These are phyloP conservation scores for Pristiophorus japonicus DNA, from an alignment of 2,113 vertebrate genomes.

Conservation along the genomic window DNA sequence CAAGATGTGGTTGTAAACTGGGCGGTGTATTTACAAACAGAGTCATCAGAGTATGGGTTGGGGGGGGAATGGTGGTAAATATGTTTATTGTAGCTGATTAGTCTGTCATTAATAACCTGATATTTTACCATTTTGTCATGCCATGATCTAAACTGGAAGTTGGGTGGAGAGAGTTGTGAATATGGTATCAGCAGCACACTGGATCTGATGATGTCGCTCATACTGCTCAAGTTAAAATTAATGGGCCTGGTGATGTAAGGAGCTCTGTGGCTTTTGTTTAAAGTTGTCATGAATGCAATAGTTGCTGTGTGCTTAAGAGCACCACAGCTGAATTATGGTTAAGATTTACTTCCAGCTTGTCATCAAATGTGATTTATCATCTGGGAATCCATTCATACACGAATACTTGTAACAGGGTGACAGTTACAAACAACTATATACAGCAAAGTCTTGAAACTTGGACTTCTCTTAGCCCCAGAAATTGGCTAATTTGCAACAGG, in stretches of 20 bases:
- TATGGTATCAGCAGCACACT: neutral
- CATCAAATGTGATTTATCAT: slow-evolving; percentile 20
- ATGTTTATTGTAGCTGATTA: neutral
- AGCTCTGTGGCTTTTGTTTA: neutral
- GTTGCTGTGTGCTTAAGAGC: neutral
- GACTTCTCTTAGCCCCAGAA: neutral
- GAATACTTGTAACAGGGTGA: neutral
- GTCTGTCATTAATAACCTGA: neutral
- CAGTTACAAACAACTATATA: neutral
- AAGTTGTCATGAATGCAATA: neutral
- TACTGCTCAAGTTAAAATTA: neutral
- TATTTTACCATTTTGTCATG: neutral
- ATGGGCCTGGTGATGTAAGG: neutral
- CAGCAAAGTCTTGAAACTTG: neutral
- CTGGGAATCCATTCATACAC: neutral
- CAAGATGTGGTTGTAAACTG: neutral
- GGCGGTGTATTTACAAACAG: neutral
- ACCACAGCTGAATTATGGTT: neutral
- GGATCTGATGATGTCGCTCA: neutral
- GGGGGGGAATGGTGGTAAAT: neutral
- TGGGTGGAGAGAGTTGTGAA: neutral
- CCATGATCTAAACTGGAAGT: neutral
- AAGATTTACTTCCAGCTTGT: slow-evolving; percentile 16
- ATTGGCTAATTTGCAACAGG: neutral
- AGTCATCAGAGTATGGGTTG: neutral